Percentiles rank a stretch among this genome's conserved stretches.
Conservation (phyloP, 2,797 vertebrate genomes). For the Lutra lutra region DNA sequence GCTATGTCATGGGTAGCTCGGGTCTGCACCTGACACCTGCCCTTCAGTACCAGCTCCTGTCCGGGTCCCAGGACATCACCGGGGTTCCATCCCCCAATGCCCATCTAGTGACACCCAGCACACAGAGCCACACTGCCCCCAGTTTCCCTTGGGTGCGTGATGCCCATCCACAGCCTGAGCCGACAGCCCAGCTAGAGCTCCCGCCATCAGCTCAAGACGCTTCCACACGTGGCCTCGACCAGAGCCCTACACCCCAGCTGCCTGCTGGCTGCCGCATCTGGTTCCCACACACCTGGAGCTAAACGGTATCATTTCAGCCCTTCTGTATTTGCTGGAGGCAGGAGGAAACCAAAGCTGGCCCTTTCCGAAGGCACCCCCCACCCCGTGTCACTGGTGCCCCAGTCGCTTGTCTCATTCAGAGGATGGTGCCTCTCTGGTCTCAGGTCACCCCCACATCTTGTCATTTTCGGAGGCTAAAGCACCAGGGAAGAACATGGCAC, state of each 20-base stretch:
- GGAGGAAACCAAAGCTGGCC: neutral
- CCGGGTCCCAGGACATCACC: neutral
- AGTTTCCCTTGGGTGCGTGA: neutral
- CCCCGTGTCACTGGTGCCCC: no score
- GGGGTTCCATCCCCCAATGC: neutral
- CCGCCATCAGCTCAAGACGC: neutral
- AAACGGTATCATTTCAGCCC: neutral
- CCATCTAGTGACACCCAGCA: no score
- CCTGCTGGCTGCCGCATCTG: neutral
- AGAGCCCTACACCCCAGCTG: neutral
- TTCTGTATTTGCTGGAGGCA: neutral
- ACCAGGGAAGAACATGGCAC: neutral
- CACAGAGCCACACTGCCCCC: neutral
- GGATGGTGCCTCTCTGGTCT: neutral
- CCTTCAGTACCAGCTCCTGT: neutral
- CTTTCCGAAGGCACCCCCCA: neutral
- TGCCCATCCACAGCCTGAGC: neutral
- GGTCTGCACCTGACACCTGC: neutral
- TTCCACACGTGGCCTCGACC: neutral
- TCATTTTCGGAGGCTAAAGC: neutral
- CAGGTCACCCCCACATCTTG: neutral
- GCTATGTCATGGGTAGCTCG: rapidly evolving
- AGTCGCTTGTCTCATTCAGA: rapidly evolving
- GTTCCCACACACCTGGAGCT: neutral
- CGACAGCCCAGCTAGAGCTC: neutral